A percentile compares a stretch with the other conserved stretches of the same genome.
phyloP scores from a whole-genome alignment of 2,797 vertebrate genomes.

The Falco concolor region DNA sequence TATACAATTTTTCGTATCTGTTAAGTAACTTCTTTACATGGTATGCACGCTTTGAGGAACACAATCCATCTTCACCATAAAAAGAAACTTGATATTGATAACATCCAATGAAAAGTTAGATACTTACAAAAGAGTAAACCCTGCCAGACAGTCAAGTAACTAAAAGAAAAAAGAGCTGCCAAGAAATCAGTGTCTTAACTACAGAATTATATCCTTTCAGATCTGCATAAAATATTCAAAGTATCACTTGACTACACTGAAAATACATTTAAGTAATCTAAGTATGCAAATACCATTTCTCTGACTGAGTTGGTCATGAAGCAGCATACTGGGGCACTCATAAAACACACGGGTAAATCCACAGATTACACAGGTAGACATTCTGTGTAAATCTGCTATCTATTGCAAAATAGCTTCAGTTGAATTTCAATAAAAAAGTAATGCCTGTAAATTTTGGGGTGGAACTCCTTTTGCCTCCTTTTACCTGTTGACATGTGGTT shows the following conservation, averaged over 20 bases:
- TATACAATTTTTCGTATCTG: not conserved
- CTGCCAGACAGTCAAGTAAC: not conserved
- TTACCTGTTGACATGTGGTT: not conserved
- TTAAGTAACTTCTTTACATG: not conserved
- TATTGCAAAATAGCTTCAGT: not conserved
- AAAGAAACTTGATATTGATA: not conserved
- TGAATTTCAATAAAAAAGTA: not conserved
- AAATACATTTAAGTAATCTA: not conserved
- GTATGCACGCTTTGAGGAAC: not conserved
- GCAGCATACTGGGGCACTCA: not conserved
- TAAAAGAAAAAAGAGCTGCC: not conserved
- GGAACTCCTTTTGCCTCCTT: not conserved
- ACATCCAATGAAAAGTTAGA: not conserved
- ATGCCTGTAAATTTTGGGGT: not conserved
- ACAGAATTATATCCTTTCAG: not conserved
- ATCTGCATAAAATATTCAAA: not conserved
- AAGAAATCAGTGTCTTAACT: not conserved
- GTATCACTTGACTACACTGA: not conserved
- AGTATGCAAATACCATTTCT: not conserved
- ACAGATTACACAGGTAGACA: not conserved
- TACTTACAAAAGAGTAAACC: not conserved
- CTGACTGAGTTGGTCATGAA: not conserved
- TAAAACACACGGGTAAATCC: not conserved
- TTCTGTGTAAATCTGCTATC: not conserved
- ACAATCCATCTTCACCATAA: not conserved